These are phyloP conservation scores for Hippocampus comes DNA, from an alignment of 2,113 vertebrate genomes.

Conservation along the genomic window DNA sequence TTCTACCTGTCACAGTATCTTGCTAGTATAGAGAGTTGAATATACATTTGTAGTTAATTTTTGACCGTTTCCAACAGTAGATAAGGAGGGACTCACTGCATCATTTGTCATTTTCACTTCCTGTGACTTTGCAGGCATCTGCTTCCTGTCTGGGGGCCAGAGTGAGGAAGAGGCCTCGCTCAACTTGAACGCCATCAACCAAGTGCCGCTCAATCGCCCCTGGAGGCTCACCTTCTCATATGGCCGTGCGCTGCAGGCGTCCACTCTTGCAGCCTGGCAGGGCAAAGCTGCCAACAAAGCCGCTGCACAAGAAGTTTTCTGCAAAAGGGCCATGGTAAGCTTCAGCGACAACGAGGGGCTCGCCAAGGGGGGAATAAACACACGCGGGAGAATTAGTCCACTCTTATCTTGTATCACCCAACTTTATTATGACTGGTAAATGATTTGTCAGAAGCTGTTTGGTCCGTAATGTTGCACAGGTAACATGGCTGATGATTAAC, in stretches of 20 bases:
- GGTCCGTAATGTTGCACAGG: constrained; percentile 13
- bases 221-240: constrained; percentile 97
- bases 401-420: constrained; percentile 20
- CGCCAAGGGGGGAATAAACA: background rate
- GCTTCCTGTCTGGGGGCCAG: constrained; percentile 96
- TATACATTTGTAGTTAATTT: too few species aligned
- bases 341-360: background rate
- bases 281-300: constrained; percentile 85
- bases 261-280: constrained; percentile 86
- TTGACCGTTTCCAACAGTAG: background rate
- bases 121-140: constrained; percentile 78
- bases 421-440: constrained; percentile 37
- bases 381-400: background rate
- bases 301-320: constrained; percentile 84
- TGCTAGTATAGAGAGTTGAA: too few species aligned
- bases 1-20: too few species aligned
- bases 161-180: constrained; percentile 95
- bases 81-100: background rate
- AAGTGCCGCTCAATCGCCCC: constrained; percentile 80
- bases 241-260: constrained; percentile 90
- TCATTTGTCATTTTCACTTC: background rate
- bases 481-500: constrained; percentile 62
- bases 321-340: constrained; percentile 83
- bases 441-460: constrained; percentile 29
- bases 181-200: constrained; percentile 93